A percentile compares a stretch with the other conserved stretches of the same genome.
phyloP scores from a whole-genome alignment of 2,888 invertebrate genomes.

The Sisyra terminalis region DNA sequence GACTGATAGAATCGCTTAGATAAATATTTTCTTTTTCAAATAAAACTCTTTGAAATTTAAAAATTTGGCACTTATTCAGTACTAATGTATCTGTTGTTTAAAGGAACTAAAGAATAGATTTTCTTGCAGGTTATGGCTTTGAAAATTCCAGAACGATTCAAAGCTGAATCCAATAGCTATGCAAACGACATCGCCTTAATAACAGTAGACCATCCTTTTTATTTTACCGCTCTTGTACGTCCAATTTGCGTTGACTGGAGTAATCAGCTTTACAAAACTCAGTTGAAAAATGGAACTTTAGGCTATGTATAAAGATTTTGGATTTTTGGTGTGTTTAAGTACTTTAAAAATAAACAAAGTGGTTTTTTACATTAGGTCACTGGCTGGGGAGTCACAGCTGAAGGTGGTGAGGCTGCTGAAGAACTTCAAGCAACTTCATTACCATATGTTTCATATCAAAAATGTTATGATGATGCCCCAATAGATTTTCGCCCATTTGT shows the following conservation, averaged over 20 bases:
- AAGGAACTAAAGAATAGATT: no score
- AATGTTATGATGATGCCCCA: conserved; percentile 13
- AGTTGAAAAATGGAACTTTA: not conserved
- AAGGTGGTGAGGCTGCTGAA: conserved; percentile 9
- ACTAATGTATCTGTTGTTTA: no score
- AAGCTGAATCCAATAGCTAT: conserved; percentile 13
- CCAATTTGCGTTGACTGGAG: conserved; percentile 22
- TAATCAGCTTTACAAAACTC: conserved; percentile 8
- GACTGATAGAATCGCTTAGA: no score
- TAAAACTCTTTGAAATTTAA: no score
- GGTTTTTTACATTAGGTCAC: conserved; percentile 10
- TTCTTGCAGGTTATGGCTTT: no score
- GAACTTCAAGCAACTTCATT: conserved; percentile 13
- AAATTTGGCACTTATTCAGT: no score
- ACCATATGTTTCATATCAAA: conserved; percentile 11
- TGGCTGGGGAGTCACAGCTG: conserved; percentile 15
- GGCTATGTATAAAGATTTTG: not conserved
- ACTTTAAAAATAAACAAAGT: no score
- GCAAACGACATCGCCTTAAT: conserved; percentile 22
- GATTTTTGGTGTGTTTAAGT: no score
- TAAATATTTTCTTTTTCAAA: no score
- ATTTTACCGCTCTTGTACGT: conserved; percentile 19
- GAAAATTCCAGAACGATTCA: conserved; percentile 13
- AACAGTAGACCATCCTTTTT: conserved; percentile 16
- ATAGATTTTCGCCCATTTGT: conserved; percentile 12